Evolutionary conservation across 1,140 invertebrate species (phyloP), one percentile per base, ranked within the genome.

Genomic region (Pseudomyrmex cubaensis): DNA sequence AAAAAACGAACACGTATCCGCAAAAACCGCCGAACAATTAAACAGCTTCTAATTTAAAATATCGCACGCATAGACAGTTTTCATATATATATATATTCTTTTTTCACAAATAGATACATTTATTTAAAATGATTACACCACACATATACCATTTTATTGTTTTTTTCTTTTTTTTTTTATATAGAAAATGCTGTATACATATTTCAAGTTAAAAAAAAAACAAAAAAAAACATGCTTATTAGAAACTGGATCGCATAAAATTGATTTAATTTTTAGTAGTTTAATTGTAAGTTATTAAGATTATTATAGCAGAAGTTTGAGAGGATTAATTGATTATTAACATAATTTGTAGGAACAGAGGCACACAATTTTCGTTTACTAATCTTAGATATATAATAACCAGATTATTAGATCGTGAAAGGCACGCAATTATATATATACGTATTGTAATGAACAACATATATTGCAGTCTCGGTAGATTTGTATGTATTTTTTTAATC

Each of bases 391-490:
- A 70, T 20, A 50, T 80, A 80, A 3, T n/a, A 52, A 12, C 52
- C 80, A 87, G 67, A 22, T 25, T 25, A 25, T 25, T 87, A 87
- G 85, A 66, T 70, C 82, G 82, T 46, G 82, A 52, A 75, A 86
- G 66, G 57, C 74, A 77, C 85, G 73, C 83, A 86, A 87, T 25
- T 25, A 25, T 25, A 25, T 56, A 67, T 77, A 35, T 7, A 7
- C 5, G 5, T 35, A 35, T 35, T 35, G 35, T 35, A 35, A 7
- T 35, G 35, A 35, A 35, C 35, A 35, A 35, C 25, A 12, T 54
- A 46, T 17, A 64, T 62, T 10, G 85, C 86, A 87, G 67, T 80
- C 69, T 66, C 82, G 69, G 66, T 83, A 87, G 85, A 69, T 87
- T 82, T 64, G 67, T 84, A 74, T 82, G 85, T 25, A 25, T 72